A percentile compares a stretch with the other conserved stretches of the same genome.
phyloP scores from a whole-genome alignment of 2,797 vertebrate genomes.

The Lagorchestes hirsutus region DNA sequence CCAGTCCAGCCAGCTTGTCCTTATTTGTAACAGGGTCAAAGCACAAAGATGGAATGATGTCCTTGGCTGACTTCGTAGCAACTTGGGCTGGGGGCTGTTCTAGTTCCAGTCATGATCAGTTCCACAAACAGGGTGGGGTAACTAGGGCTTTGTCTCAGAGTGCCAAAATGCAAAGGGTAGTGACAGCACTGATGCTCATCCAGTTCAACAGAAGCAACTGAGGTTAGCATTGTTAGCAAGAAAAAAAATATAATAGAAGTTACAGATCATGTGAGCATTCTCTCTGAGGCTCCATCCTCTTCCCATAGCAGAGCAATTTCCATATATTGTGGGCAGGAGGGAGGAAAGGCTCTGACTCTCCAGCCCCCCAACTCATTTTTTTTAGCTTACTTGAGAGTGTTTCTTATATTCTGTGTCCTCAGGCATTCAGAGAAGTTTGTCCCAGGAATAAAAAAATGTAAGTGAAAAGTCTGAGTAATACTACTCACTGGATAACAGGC shows the following conservation, averaged over 20 bases:
- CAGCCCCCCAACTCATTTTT: not conserved
- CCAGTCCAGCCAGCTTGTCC: not conserved
- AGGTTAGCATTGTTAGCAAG: not conserved
- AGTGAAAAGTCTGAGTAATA: not conserved
- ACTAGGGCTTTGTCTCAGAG: not conserved
- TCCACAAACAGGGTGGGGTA: not conserved
- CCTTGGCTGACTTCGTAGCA: not conserved
- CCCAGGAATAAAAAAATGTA: not conserved
- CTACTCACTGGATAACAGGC: not conserved
- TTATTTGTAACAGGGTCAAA: constrained; percentile 2
- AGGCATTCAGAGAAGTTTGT: not conserved
- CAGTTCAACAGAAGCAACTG: not conserved
- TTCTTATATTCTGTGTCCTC: not conserved
- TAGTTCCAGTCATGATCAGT: not conserved
- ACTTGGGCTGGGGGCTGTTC: not conserved
- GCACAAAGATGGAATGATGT: not conserved
- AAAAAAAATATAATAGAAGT: not conserved
- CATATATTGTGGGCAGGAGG: not conserved
- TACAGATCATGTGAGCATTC: not conserved
- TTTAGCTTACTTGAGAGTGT: not conserved
- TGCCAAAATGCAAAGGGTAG: not conserved
- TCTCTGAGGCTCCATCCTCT: not conserved
- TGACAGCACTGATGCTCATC: not conserved
- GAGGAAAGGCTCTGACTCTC: not conserved
- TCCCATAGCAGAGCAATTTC: not conserved